A percentile compares a stretch with the other conserved stretches of the same genome.
These are phyloP conservation scores for Drosophila histrio DNA, from an alignment of 2,888 invertebrate species.

Conservation along the genomic window DNA sequence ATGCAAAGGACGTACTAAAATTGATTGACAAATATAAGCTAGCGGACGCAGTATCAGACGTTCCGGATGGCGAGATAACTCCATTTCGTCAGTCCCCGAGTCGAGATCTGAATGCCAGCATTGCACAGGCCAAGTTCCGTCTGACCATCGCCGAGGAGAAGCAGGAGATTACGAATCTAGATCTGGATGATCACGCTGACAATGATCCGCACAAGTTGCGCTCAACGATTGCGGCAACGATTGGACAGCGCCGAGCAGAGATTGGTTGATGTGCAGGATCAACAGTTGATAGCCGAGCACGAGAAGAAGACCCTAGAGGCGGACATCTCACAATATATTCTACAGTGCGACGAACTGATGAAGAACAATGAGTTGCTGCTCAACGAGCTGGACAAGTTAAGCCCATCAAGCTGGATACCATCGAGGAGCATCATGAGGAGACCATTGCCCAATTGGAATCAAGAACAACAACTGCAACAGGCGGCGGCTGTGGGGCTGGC, in stretches of 20 bases:
- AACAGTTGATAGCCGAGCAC: slow-evolving; percentile 86
- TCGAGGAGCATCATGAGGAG: slow-evolving; percentile 90
- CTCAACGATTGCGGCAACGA: slow-evolving; percentile 84
- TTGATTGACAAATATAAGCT: not conserved
- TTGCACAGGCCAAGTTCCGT: slow-evolving; percentile 72
- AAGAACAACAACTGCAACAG: not conserved
- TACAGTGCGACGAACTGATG: slow-evolving; percentile 88
- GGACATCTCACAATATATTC: slow-evolving; percentile 85
- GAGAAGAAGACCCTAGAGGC: slow-evolving; percentile 85
- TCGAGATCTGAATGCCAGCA: slow-evolving; percentile 60
- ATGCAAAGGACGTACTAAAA: not conserved
- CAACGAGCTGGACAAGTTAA: slow-evolving; percentile 87
- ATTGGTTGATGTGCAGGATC: slow-evolving; percentile 78
- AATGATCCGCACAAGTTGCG: slow-evolving; percentile 70
- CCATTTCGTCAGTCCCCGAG: not conserved
- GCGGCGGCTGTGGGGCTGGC: no score
- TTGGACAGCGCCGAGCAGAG: slow-evolving; percentile 85
- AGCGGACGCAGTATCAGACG: not conserved
- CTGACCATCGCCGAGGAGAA: slow-evolving; percentile 79
- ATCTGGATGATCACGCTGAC: slow-evolving; percentile 39
- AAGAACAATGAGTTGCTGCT: slow-evolving; percentile 89
- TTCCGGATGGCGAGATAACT: not conserved
- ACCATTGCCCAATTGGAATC: slow-evolving; percentile 87
- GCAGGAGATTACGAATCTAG: slow-evolving; percentile 82
- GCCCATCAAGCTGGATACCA: slow-evolving; percentile 87